Base-by-base conservation (phyloP, 2,113 vertebrate genomes). In the Pelvicachromis taeniatus region DNA sequence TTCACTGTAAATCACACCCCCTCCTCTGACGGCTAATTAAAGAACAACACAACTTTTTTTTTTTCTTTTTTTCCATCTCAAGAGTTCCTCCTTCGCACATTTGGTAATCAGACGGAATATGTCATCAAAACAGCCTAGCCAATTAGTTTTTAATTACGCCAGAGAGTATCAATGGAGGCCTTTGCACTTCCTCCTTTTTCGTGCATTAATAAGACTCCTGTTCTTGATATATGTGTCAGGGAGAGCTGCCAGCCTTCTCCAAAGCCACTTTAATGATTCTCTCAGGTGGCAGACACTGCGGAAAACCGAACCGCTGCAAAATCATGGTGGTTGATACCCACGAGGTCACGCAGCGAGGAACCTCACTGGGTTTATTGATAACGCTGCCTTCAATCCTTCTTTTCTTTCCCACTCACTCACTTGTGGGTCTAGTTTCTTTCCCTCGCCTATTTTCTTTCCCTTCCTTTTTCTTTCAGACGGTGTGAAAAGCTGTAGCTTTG, bases 101-200 rank as follows among this genome's bases (percentile, higher is more conserved):
- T 81, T 42, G 73, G 38, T 79, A 79, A 82, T 89, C 83, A 78
- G 85, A 90, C 53, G 81, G 83, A 91, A 86, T 77, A 86, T 83
- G 81, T 84, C 81, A 87, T 86, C 40, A 83, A 84, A 88, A 84
- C 83, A 85, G 89, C 87, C 80, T 21, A 5, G 10, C 75, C 89
- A 89, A 91, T 94, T 90, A 84, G 73, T 86, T 91, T 93, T 93
- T 93, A 91, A 93, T 95, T 90, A 85, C 78, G 87, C 88, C 84
- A 84, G 82, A 87, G 91, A 93, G 89, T 80, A 84, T 90, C 86
- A 83, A 86, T 84, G 78, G 54, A 52, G 11, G 61, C 53, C 23
- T n/a, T 13, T 45, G 73, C 82, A 42, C 40, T 55, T 59, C 65
- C 83, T 56, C 63, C 54, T 42, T 40, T 87, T 86, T 81, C 56